These are phyloP conservation scores for Aplysina aerophoba DNA, from an alignment of 37 sponge, comb jelly and placozoan species.

Conservation along the genomic window DNA sequence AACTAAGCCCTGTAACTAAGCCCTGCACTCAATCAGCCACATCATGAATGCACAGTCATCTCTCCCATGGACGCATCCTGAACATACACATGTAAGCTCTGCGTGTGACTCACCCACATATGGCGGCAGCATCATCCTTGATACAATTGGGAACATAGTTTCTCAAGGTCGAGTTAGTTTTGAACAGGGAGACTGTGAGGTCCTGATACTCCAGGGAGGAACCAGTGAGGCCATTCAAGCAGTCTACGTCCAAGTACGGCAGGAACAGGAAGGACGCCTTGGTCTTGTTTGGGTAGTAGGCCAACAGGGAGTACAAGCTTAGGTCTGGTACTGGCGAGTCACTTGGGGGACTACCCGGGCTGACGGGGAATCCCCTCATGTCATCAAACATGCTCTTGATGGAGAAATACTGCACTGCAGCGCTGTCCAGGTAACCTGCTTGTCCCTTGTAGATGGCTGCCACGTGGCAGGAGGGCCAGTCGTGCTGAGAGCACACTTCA, in stretches of 20 bases:
- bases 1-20: too few relatives aligned
- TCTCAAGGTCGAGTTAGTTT: too few relatives aligned
- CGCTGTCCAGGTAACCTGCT: not conserved
- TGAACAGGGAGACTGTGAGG: too few relatives aligned
- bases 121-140: too few relatives aligned
- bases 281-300: not conserved
- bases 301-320: not conserved
- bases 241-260: constrained; percentile 52
- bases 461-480: constrained; percentile 22
- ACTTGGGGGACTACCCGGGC: too few relatives aligned
- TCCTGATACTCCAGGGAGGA: too few relatives aligned
- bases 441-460: not conserved
- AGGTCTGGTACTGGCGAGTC: not conserved
- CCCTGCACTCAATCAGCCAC: too few relatives aligned
- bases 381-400: constrained; percentile 18
- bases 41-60: too few relatives aligned
- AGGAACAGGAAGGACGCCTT: constrained; percentile 42
- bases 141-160: too few relatives aligned
- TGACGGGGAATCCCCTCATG: not conserved
- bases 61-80: too few relatives aligned
- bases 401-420: not conserved
- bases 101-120: too few relatives aligned
- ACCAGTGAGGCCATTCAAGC: not conserved
- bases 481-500: not conserved
- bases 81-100: too few relatives aligned